Evolutionary conservation across 2,888 invertebrate genomes (phyloP), one percentile per base, ranked within the genome.

Genomic region (Cosmia pyralina): DNA sequence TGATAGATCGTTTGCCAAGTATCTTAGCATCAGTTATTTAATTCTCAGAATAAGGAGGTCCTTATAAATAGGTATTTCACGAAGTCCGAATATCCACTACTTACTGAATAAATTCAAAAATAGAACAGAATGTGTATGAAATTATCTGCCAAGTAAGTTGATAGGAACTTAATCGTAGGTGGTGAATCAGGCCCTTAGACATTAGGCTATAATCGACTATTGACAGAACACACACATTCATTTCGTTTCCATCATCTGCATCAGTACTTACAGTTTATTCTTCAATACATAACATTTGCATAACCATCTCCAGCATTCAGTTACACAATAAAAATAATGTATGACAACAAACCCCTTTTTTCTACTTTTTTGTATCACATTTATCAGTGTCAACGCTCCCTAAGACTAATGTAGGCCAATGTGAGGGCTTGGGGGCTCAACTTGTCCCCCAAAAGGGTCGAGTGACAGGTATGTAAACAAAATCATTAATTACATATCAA

Each of bases 401-500:
- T 64, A 48, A 75, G 83, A 73, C 72, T 78, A 84, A 83, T 83
- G 79, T 79, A 69, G 69, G 52, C 52, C 72, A 59, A 76, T 68
- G 80, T 69, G 70, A 77, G 59, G 72, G 53, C 72, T 60, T 70
- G 66, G 53, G 52, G 57, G 58, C 55, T 80, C 65, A 63, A 68
- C 76, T 75, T 79, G 79, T 72, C 82, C 64, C 53, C 74, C 69
- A 52, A 71, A 66, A 72, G 67, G 75, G 82, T 77, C 57, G 55
- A 58, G 76, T 75, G 63, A 64, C 75, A 81, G 72, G 69, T 81
- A 78, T 53, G 72, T 77, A 81, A 81, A 75, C 77, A 83, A 69
- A 73, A 73, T 59, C 72, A 81, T 86, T 86, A 81, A 85, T 81
- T 81, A 79, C 58, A 69, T 72, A 75, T 81, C 86, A 68, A 81